A percentile compares a stretch with the other conserved stretches of the same genome.
Evolutionary conservation across 2,113 vertebrate species (phyloP).

Genomic region (Atractosteus spatula): DNA sequence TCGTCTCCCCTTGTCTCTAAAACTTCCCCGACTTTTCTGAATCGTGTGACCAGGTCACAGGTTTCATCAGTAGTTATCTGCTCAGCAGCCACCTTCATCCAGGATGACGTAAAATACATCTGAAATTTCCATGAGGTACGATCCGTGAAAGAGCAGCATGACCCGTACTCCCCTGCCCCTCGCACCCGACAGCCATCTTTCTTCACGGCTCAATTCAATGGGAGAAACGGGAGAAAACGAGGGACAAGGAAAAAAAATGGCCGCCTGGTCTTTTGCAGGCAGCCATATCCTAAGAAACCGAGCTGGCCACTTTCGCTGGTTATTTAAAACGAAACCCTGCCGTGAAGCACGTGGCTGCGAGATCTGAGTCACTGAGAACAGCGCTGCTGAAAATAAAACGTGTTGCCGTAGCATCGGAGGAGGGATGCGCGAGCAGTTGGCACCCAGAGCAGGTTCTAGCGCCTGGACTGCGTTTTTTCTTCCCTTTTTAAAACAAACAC

Average conservation of each 20-base stretch:
- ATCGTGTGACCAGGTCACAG: no score
- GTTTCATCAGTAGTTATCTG: no score
- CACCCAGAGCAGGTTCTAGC: conserved; percentile 70
- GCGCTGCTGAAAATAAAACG: conserved; percentile 78
- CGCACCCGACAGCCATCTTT: no score
- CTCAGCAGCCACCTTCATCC: no score
- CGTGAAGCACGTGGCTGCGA: conserved; percentile 62
- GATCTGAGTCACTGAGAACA: conserved; percentile 72
- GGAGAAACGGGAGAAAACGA: no score
- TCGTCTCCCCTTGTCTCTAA: no score
- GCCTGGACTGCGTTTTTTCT: conserved; percentile 61
- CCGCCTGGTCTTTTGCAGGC: background rate
- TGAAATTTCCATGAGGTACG: no score
- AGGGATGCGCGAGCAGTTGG: conserved; percentile 74
- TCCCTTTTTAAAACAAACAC: conserved; percentile 72
- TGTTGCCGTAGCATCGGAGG: conserved; percentile 75
- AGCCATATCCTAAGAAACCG: background rate
- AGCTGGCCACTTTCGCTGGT: conserved; percentile 39
- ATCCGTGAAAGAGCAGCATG: no score
- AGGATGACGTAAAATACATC: no score
- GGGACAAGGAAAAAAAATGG: background rate
- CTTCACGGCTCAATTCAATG: no score
- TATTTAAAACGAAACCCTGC: conserved; percentile 49
- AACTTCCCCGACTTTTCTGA: no score
- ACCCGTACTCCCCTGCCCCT: no score